These are phyloP conservation scores for Pogoniulus pusillus DNA, from an alignment of 2,797 vertebrate species.

Conservation along the genomic window DNA sequence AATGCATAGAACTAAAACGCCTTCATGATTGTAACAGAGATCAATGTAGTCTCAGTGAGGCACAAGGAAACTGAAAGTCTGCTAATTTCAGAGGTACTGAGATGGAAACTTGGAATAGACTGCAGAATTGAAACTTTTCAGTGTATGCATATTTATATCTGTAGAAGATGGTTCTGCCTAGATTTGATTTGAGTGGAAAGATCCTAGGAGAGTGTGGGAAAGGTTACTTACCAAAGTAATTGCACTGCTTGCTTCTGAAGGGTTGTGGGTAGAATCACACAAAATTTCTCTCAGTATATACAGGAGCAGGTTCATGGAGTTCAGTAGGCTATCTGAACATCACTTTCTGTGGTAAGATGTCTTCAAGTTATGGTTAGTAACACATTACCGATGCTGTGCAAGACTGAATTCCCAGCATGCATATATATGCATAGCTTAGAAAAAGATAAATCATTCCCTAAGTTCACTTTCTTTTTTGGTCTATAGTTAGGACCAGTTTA, in stretches of 20 bases:
- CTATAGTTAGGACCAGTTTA: slow-evolving; percentile 63
- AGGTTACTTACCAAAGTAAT: not conserved
- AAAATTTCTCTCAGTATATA: not conserved
- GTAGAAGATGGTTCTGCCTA: not conserved
- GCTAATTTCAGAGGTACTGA: not conserved
- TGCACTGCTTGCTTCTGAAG: not conserved
- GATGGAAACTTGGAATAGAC: not conserved
- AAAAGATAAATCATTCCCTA: not conserved
- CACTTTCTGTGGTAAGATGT: not conserved
- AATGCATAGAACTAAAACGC: slow-evolving; percentile 42
- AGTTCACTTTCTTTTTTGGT: not conserved
- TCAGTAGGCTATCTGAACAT: not conserved
- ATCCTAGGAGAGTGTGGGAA: not conserved
- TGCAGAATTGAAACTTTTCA: slow-evolving; percentile 11
- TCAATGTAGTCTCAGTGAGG: slow-evolving; percentile 7
- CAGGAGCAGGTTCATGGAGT: not conserved
- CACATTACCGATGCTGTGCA: not conserved
- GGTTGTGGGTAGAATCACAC: not conserved
- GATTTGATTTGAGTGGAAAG: not conserved
- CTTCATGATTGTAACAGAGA: not conserved
- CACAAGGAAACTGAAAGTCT: slow-evolving; percentile 20
- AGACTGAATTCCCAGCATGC: not conserved
- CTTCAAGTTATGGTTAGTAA: not conserved
- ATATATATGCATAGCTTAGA: not conserved
- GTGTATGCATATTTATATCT: not conserved